Evolutionary conservation across 2,797 vertebrate species (phyloP).

Genomic region (Gymnothorax javanicus): DNA sequence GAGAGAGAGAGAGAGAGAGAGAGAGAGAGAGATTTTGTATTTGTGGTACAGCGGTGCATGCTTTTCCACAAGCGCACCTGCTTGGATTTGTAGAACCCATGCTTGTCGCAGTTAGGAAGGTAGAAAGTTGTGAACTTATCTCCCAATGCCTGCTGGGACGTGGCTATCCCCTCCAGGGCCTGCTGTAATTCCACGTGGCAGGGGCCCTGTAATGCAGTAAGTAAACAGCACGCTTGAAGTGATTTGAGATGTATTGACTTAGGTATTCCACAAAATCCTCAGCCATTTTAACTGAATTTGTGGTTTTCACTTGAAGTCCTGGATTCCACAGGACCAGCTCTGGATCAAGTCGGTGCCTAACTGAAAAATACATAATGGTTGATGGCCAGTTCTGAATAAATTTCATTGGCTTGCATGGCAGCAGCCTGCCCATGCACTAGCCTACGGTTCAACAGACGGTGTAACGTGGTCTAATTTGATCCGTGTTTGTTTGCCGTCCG

Average conservation of each 20-base stretch:
- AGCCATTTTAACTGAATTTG: neutral
- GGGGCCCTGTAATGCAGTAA: slow-evolving; percentile 75
- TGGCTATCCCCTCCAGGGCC: slow-evolving; percentile 76
- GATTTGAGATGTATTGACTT: slow-evolving; percentile 37
- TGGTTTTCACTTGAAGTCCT: neutral
- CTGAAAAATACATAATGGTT: neutral
- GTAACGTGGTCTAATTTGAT: neutral
- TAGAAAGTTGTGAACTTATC: slow-evolving; percentile 87
- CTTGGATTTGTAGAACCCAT: slow-evolving; percentile 90
- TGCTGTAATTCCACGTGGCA: slow-evolving; percentile 85
- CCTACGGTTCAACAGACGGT: neutral
- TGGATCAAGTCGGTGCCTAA: neutral
- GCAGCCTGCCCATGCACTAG: neutral
- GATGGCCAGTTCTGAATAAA: neutral
- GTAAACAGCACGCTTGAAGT: neutral
- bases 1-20: slow-evolving; percentile 43
- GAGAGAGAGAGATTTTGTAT: neutral
- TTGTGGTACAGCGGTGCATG: neutral
- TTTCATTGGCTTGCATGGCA: neutral
- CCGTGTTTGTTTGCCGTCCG: neutral
- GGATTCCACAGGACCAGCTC: neutral
- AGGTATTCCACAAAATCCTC: neutral
- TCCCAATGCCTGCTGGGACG: slow-evolving; percentile 75
- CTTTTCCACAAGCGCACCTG: slow-evolving; percentile 74
- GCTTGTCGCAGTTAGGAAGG: slow-evolving; percentile 90